Percentiles rank a stretch among this genome's conserved stretches.
Conservation (phyloP, 2,888 invertebrate genomes). For the Rhaphigaster nebulosa region DNA sequence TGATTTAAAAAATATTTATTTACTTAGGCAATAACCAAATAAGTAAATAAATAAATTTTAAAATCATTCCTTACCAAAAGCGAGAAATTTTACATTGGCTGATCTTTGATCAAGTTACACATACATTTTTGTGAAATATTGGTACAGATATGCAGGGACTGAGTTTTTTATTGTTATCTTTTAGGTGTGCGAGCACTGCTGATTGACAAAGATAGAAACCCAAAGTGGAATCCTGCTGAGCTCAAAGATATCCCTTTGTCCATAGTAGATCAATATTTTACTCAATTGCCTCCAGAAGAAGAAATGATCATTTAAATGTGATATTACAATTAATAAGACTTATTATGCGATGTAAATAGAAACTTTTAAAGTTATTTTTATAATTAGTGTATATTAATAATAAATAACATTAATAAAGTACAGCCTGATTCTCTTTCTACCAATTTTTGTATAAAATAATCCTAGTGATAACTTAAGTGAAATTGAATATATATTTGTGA, state of each 20-base stretch:
- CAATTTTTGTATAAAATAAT: background rate
- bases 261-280: constrained; percentile 84
- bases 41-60: too few relatives aligned
- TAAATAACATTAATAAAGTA: background rate
- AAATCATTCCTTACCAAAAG: too few relatives aligned
- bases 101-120: too few relatives aligned
- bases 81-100: too few relatives aligned
- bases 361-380: background rate
- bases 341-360: background rate
- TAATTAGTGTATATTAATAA: background rate
- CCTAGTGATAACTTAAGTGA: background rate
- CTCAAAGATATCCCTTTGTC: constrained; percentile 83
- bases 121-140: too few relatives aligned
- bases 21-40: too few relatives aligned
- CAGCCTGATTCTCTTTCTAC: background rate
- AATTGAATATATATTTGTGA: too few relatives aligned
- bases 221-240: constrained; percentile 88
- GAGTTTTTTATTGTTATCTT: constrained; percentile 65
- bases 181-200: constrained; percentile 88
- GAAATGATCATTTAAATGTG: constrained; percentile 73
- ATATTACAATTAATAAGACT: background rate
- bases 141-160: background rate
- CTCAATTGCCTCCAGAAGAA: constrained; percentile 76
- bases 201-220: constrained; percentile 93
- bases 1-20: too few relatives aligned